Base-by-base conservation (phyloP, 2,888 invertebrate genomes). In the Sinodicranocentrus sp. region DNA sequence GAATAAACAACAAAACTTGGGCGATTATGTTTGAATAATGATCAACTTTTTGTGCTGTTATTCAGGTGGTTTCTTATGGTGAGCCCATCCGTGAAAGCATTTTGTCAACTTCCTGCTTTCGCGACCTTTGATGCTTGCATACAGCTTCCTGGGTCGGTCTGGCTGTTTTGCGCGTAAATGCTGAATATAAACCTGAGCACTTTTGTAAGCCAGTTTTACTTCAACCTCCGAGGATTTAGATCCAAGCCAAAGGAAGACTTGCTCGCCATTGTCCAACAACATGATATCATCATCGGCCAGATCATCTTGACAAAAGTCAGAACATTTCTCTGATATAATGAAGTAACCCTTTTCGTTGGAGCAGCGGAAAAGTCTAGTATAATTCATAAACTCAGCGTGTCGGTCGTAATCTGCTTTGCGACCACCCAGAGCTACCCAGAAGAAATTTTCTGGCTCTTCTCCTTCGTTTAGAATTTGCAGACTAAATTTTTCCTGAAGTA, bases 321-420 rank as follows among this genome's bases (percentile, higher is more conserved):
- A 95, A 91, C 99, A 99, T 91, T 99, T 99, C 91, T 99, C 99
- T 0, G 98, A 98, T 52, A 99, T 98, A 0, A 97, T 96, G 91
- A 99, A 99, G 91, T 98, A 99, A 3, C 99, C 99, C 90, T 98
- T 98, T 90, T 99, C 99, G 91, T 99, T 99, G 61, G 99, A 99
- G 91, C 99, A 99, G 75, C 99, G 94, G 92, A 99, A 99, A 48
- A 99, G 92, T 67, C 99, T 93, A 0, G 98, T 97, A 91, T 94
- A 96, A 90, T 96, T 94, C 95, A 99, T 98, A 90, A 95, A 99
- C 54, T 95, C 95, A 0, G 97, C 97, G 90, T 96, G 94, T 3
- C 92, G 93, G 80, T 98, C 98, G 90, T 98, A 97, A 0, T 95
- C 94, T 90, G 97, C 97, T 89, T 94, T 94, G 5, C 61, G 70